phyloP scores from a whole-genome alignment of 53 echinoderm and acorn worm species.

The Mesocentrotus franciscanus region DNA sequence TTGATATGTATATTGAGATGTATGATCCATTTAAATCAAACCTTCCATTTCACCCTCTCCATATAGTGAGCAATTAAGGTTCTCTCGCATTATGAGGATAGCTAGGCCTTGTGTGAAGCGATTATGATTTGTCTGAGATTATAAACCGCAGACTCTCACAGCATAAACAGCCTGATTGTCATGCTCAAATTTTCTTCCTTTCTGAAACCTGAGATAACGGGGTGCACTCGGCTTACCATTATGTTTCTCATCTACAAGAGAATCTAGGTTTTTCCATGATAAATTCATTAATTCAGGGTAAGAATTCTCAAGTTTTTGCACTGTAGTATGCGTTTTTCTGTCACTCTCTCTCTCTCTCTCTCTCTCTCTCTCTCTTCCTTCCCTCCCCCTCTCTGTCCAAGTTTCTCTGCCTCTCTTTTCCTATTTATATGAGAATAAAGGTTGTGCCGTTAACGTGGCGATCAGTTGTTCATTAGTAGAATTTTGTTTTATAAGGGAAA shows the following conservation, averaged over 20 bases:
- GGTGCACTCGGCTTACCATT: slow-evolving; percentile 11
- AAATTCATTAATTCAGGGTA: slow-evolving; percentile 17
- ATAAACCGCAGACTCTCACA: slow-evolving; percentile 18
- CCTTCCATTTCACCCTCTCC: too few species aligned
- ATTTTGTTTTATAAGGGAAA: too few species aligned
- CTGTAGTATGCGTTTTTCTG: neutral
- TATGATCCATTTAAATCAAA: too few species aligned
- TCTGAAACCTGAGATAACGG: neutral
- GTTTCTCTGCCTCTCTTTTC: neutral
- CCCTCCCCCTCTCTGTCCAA: neutral
- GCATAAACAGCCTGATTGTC: slow-evolving; percentile 33
- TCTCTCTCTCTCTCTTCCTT: neutral
- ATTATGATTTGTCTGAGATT: slow-evolving; percentile 23
- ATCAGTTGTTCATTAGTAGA: too few species aligned
- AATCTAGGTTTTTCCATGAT: neutral
- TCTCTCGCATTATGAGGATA: neutral
- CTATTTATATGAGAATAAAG: neutral
- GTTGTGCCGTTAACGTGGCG: too few species aligned
- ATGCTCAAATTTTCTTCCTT: slow-evolving; percentile 33
- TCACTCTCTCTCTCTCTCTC: neutral
- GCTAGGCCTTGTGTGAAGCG: slow-evolving; percentile 2
- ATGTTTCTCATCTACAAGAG: neutral
- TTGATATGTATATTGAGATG: too few species aligned
- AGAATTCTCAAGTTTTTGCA: neutral
- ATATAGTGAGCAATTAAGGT: neutral